Evolutionary conservation across 1,140 invertebrate genomes (phyloP).

Genomic region (Coenobita brevimanus): DNA sequence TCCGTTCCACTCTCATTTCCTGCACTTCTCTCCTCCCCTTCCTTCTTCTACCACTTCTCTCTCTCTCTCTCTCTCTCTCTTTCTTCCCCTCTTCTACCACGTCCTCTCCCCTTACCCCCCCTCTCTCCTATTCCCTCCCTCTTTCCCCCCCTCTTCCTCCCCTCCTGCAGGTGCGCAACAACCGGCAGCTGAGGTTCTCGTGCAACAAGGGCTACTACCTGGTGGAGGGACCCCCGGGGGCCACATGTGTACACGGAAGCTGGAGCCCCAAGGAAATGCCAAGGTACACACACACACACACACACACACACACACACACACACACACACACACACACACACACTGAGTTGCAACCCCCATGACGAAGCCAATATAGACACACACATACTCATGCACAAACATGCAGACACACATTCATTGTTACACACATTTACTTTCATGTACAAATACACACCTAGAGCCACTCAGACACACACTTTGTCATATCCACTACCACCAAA

Average conservation of each 20-base stretch:
- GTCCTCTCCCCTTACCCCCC: background rate
- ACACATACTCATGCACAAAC: too few species aligned
- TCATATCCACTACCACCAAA: too few species aligned
- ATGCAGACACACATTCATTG: background rate
- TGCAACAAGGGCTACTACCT: conserved; percentile 93
- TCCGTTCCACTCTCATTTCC: background rate
- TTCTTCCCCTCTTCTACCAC: background rate
- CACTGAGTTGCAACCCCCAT: background rate
- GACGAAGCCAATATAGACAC: too few species aligned
- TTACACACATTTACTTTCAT: too few species aligned
- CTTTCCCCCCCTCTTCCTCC: background rate
- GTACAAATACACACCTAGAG: too few species aligned
- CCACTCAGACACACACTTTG: too few species aligned
- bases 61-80: background rate
- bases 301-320: conserved; percentile 1
- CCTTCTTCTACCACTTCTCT: background rate
- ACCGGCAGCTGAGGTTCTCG: conserved; percentile 97
- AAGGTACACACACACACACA: conserved; percentile 38
- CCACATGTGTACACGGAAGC: conserved; percentile 91
- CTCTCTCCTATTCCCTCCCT: background rate
- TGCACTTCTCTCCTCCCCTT: background rate
- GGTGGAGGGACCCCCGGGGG: conserved; percentile 90
- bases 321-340: conserved; percentile 5
- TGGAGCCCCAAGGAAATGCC: conserved; percentile 86
- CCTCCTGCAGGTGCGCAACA: conserved; percentile 82